A percentile compares a stretch with the other conserved stretches of the same genome.
phyloP scores from a whole-genome alignment of 2,113 vertebrate genomes.

The Telmatochromis sp. region DNA sequence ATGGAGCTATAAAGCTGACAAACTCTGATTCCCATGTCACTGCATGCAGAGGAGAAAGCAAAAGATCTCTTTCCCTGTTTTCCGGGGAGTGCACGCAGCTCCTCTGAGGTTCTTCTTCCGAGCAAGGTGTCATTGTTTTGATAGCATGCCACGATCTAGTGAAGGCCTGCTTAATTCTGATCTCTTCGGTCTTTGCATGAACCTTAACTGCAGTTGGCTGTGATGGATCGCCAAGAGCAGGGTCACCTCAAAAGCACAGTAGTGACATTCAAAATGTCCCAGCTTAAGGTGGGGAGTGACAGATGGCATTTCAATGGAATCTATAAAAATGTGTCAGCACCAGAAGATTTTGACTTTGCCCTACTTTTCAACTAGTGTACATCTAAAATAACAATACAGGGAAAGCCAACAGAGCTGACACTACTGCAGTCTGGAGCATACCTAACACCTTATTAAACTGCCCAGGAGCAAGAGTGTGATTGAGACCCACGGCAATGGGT shows the following conservation, averaged over 20 bases:
- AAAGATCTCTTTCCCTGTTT: neutral
- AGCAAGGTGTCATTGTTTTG: neutral
- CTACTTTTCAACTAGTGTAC: slow-evolving; percentile 8
- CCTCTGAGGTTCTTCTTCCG: neutral
- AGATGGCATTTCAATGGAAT: slow-evolving; percentile 60
- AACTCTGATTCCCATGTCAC: neutral
- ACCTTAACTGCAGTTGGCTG: neutral
- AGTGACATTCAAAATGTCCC: slow-evolving; percentile 51
- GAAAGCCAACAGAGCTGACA: neutral
- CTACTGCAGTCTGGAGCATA: neutral
- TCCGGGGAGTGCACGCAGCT: neutral
- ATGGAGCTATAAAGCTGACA: slow-evolving; percentile 14
- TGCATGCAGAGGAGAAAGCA: neutral
- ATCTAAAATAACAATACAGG: neutral
- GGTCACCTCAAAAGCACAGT: slow-evolving; percentile 47
- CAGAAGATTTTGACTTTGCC: slow-evolving; percentile 31
- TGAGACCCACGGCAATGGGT: neutral
- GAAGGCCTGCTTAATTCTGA: slow-evolving; percentile 2
- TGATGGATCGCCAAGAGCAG: slow-evolving; percentile 57
- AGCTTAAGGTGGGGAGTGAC: slow-evolving; percentile 40
- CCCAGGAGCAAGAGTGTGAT: neutral
- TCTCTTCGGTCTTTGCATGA: neutral
- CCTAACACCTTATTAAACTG: neutral
- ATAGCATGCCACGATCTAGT: neutral
- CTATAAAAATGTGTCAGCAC: slow-evolving; percentile 47